Evolutionary conservation across 92 coral and sea anemone genomes (phyloP).

Genomic region (Phymanthus crucifer): DNA sequence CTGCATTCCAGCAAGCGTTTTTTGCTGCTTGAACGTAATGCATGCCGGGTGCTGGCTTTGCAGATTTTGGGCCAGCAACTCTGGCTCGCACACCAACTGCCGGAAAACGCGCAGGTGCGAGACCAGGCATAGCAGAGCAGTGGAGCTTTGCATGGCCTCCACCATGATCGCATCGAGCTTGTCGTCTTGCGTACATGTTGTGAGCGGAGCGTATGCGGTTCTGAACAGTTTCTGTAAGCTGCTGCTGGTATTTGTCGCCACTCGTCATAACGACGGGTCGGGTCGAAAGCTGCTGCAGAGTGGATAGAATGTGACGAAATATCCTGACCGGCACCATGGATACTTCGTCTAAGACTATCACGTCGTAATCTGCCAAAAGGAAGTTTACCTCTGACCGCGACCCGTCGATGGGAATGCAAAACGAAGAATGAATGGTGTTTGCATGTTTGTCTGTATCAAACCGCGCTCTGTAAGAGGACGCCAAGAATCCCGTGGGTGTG

Average conservation of each 20-base stretch:
- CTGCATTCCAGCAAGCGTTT: background rate
- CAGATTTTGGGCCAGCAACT: background rate
- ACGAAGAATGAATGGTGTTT: conserved; percentile 15
- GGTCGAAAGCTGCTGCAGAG: conserved; percentile 15
- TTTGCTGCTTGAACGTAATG: background rate
- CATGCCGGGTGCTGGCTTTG: background rate
- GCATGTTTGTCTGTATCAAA: background rate
- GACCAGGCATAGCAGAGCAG: background rate
- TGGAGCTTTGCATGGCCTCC: background rate
- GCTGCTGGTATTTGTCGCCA: conserved; percentile 18
- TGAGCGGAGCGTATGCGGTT: background rate
- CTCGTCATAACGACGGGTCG: conserved; percentile 15
- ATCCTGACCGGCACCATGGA: conserved; percentile 33
- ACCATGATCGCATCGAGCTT: no score
- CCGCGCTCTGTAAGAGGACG: background rate
- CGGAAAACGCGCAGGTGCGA: background rate
- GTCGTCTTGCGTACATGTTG: background rate
- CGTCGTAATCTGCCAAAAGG: background rate
- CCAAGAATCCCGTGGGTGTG: conserved; percentile 28
- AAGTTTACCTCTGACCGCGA: background rate
- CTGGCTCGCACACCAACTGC: background rate
- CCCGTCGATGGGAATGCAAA: conserved; percentile 16
- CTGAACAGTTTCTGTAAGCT: conserved; percentile 14
- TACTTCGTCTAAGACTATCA: conserved; percentile 37
- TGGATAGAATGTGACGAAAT: conserved; percentile 10